Evolutionary conservation across 1,140 invertebrate genomes (phyloP), one percentile per base, ranked within the genome.

Genomic region (Lucilia sericata): DNA sequence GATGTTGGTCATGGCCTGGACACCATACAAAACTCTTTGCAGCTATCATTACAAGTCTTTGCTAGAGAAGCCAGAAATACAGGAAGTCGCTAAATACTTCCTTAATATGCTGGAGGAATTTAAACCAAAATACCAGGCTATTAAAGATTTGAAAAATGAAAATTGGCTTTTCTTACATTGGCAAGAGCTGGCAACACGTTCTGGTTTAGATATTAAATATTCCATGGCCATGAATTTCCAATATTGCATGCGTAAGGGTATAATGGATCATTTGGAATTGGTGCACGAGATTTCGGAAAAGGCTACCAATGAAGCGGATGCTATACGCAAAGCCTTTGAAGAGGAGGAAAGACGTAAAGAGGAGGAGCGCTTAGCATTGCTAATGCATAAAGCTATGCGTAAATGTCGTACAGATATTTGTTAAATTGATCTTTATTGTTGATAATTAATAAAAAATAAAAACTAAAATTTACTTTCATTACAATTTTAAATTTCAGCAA

Each of bases 141-240:
- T 91, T 1, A 80, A 80, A 65, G 88, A 88, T 83, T 65, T 91
- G n/a, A 87, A 88, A 5, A 90, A 91, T 84, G 89, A 91, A 21
- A 88, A 91, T 84, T 91, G 89, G 89, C 86, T 90, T 49, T 86
- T 84, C 17, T 9, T 89, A n/a, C 89, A 91, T 83, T 91, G 89
- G 89, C 82, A 85, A 75, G 89, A 91, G 78, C 84, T 91, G 0
- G 75, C 84, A n/a, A 34, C 65, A 19, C 80, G 82, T 10, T 74
- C 87, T 13, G 89, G 88, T 8, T 75, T 82, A 2, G 89, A 91
- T 0, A 87, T 91, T 21, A 91, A 91, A 75, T 90, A 87, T 82
- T 82, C 88, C 0, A 7, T 85, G 0, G 70, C 87, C 0, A 86
- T 91, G 86, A 91, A 91, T 76, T 91, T 89, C 42, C 82, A 85